Evolutionary conservation across 2,888 invertebrate genomes (phyloP).

Genomic region (Lucinisca nassula): DNA sequence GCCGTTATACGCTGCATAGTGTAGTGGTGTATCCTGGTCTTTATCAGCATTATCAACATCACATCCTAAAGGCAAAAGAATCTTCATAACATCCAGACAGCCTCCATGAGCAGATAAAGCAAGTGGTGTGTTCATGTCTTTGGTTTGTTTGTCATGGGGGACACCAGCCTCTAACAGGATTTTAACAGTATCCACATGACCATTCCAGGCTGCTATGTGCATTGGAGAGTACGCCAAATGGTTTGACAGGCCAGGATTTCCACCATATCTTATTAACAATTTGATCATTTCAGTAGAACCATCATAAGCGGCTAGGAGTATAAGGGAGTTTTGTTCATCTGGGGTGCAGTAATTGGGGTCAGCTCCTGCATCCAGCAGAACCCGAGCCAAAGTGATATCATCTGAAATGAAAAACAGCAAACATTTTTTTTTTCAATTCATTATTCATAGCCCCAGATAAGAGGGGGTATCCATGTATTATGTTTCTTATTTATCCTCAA

Average conservation of each 20-base stretch:
- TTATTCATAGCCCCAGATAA: too few relatives aligned
- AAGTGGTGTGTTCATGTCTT: slow-evolving; percentile 82
- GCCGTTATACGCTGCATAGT: slow-evolving; percentile 83
- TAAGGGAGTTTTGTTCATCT: slow-evolving; percentile 71
- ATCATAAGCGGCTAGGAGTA: slow-evolving; percentile 79
- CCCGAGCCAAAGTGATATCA: slow-evolving; percentile 60
- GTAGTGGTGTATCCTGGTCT: slow-evolving; percentile 83
- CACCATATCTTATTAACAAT: slow-evolving; percentile 74
- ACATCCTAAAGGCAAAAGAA: slow-evolving; percentile 78
- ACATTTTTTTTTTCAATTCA: too few relatives aligned
- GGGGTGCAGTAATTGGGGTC: slow-evolving; percentile 67
- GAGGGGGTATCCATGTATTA: too few relatives aligned
- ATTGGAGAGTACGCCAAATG: slow-evolving; percentile 79
- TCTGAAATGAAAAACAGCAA: too few relatives aligned
- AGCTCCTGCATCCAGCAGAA: slow-evolving; percentile 78
- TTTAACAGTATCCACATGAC: slow-evolving; percentile 72
- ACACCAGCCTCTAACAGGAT: slow-evolving; percentile 75
- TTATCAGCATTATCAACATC: slow-evolving; percentile 83
- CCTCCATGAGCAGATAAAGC: slow-evolving; percentile 83
- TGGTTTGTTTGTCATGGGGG: slow-evolving; percentile 74
- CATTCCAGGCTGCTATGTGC: slow-evolving; percentile 85
- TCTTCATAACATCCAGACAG: slow-evolving; percentile 68
- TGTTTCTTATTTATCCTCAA: too few relatives aligned
- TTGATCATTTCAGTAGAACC: slow-evolving; percentile 70
- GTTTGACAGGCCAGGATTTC: slow-evolving; percentile 72